Base-by-base conservation (phyloP, 2,888 invertebrate species). In the Dione vanillae region DNA sequence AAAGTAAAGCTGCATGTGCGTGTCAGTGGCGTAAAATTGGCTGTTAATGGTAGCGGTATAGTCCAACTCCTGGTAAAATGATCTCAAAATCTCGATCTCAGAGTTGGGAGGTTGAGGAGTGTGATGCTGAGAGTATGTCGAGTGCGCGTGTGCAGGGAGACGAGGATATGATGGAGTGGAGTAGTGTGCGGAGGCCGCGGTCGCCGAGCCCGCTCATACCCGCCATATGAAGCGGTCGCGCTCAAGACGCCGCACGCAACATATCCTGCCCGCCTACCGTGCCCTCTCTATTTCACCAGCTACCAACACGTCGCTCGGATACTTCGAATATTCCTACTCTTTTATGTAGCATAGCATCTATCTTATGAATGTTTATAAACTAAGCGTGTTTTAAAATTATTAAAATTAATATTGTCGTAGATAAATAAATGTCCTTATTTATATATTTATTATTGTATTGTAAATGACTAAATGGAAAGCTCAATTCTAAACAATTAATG, bases 121-220 rank as follows among this genome's bases (percentile, higher is more conserved):
- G 88, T 91, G 92, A 92, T 81, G 92, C 90, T 89, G 92, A 92
- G 91, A 92, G 92, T 92, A 93, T 92, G 92, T 93, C 92, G 92
- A 92, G 92, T 93, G 87, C 91, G 82, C 92, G 89, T 92, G 92
- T 92, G 87, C 92, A 94, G 94, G 94, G 94, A 94, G 93, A 94
- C 94, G 94, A 94, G 94, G 92, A 94, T 94, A 92, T 94, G 94
- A 94, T 94, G 94, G 91, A 90, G 85, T 85, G 90, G 85, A 94
- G 94, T 86, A 86, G 88, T 81, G 86, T 89, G 83, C 86, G 88
- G 83, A 90, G 90, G 79, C 85, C 87, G 84, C 89, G 90, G 77
- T 91, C 79, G 75, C 81, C 79, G 71, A 91, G 92, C 84, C 92
- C 92, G 80, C 89, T 92, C 81, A 90, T 92, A 85, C 86, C 90